phyloP scores from a whole-genome alignment of 2,888 invertebrate genomes.

The Leucophenga montana region DNA sequence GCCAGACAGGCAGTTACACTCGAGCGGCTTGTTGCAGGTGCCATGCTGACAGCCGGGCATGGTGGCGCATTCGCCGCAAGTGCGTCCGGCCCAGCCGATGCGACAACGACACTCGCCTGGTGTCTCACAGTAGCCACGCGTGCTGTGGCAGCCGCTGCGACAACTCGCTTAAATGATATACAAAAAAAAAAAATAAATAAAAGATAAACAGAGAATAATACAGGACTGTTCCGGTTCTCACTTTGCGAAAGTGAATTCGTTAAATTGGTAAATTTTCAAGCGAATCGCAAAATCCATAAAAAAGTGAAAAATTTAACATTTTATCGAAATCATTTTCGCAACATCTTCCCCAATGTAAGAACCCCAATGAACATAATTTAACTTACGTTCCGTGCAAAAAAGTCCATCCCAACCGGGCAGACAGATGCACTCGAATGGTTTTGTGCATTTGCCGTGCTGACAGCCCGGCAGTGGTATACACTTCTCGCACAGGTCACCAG shows the following conservation, averaged over 20 bases:
- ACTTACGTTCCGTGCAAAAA: constrained; percentile 89
- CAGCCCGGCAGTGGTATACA: constrained; percentile 91
- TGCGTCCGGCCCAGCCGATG: constrained; percentile 91
- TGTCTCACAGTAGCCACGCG: constrained; percentile 88
- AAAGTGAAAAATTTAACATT: no score
- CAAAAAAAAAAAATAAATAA: neutral
- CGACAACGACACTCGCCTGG: constrained; percentile 92
- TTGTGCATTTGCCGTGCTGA: constrained; percentile 88
- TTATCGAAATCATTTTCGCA: no score
- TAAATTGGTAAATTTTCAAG: no score
- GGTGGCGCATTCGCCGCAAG: constrained; percentile 89
- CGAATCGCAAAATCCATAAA: no score
- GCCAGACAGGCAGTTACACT: constrained; percentile 93
- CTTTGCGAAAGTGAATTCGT: no score
- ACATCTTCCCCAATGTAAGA: no score
- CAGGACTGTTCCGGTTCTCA: no score
- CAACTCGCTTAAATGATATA: constrained; percentile 81
- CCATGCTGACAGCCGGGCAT: constrained; percentile 94
- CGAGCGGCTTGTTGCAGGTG: constrained; percentile 89
- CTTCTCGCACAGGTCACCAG: constrained; percentile 87
- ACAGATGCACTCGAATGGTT: constrained; percentile 90
- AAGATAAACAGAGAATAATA: no score
- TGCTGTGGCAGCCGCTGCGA: constrained; percentile 87
- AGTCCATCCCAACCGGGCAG: constrained; percentile 90
- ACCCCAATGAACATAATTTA: no score